Conservation (phyloP, 92 coral and sea anemone species). For the Epizoanthus illoricatus region DNA sequence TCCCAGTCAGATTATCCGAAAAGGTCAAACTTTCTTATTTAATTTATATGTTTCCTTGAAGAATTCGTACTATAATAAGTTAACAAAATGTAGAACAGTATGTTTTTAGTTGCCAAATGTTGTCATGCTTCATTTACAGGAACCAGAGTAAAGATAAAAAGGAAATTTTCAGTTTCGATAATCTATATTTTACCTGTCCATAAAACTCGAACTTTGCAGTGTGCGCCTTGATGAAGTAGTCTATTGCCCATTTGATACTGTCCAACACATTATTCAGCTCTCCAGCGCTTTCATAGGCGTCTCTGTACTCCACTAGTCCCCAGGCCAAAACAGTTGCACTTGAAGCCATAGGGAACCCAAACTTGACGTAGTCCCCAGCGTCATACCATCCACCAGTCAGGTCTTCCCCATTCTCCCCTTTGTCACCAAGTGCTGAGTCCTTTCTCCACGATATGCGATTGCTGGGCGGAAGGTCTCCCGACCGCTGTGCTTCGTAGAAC, state of each 20-base stretch:
- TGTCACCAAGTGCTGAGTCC: constrained; percentile 81
- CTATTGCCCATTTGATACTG: constrained; percentile 87
- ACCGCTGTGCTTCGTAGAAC: constrained; percentile 95
- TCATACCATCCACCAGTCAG: constrained; percentile 96
- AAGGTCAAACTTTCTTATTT: too few relatives aligned
- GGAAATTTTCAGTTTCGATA: background rate
- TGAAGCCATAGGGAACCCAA: constrained; percentile 97
- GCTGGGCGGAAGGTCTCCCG: constrained; percentile 79
- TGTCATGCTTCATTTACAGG: too few relatives aligned
- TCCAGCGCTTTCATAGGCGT: constrained; percentile 75
- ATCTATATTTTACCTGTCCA: constrained; percentile 64
- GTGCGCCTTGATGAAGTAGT: constrained; percentile 94
- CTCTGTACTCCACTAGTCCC: constrained; percentile 81
- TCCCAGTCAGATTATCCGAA: too few relatives aligned
- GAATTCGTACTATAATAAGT: too few relatives aligned
- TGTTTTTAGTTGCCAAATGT: too few relatives aligned
- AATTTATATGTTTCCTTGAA: too few relatives aligned
- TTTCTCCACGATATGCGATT: constrained; percentile 91
- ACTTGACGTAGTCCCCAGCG: constrained; percentile 93
- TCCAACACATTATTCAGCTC: constrained; percentile 66
- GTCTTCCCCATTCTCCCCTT: constrained; percentile 68
- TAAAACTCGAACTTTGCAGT: constrained; percentile 72
- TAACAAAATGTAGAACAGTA: too few relatives aligned
- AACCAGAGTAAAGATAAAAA: background rate
- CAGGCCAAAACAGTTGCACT: constrained; percentile 80